Conservation (phyloP, 2,113 vertebrate genomes). For the Tyto alba region DNA sequence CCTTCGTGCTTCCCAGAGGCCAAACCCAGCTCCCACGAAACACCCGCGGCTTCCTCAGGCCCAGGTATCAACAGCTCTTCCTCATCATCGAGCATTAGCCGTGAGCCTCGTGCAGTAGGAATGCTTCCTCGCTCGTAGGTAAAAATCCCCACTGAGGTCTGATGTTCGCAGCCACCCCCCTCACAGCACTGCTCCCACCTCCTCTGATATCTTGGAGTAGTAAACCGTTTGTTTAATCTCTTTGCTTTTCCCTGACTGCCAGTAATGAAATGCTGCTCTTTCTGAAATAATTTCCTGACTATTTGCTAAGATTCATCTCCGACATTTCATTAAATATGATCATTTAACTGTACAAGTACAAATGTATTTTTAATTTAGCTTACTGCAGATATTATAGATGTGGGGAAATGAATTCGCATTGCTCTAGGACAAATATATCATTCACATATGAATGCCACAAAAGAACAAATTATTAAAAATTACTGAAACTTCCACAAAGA, state of each 20-base stretch:
- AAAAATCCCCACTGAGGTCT: neutral
- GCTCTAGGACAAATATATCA: slow-evolving; percentile 85
- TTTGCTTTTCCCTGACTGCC: slow-evolving; percentile 71
- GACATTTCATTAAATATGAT: slow-evolving; percentile 90
- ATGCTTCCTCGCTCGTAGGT: fast-evolving
- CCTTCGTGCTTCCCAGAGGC: fast-evolving
- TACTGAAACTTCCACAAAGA: slow-evolving; percentile 82
- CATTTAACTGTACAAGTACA: slow-evolving; percentile 89
- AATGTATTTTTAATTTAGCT: slow-evolving; percentile 89
- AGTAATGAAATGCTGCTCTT: slow-evolving; percentile 76
- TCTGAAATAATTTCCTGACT: slow-evolving; percentile 84
- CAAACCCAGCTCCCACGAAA: fast-evolving
- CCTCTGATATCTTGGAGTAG: neutral
- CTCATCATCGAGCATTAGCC: neutral
- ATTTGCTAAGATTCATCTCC: slow-evolving; percentile 85
- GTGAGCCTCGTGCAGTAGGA: fast-evolving
- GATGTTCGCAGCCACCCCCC: neutral
- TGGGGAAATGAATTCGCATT: slow-evolving; percentile 81
- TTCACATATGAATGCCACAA: slow-evolving; percentile 75
- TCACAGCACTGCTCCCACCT: neutral
- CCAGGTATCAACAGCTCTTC: neutral
- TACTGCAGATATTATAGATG: slow-evolving; percentile 85
- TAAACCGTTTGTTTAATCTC: slow-evolving; percentile 75
- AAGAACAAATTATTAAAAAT: slow-evolving; percentile 85
- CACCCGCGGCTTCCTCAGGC: neutral